Base-by-base conservation (phyloP, 2,888 invertebrate genomes). In the Leptinotarsa juncta region DNA sequence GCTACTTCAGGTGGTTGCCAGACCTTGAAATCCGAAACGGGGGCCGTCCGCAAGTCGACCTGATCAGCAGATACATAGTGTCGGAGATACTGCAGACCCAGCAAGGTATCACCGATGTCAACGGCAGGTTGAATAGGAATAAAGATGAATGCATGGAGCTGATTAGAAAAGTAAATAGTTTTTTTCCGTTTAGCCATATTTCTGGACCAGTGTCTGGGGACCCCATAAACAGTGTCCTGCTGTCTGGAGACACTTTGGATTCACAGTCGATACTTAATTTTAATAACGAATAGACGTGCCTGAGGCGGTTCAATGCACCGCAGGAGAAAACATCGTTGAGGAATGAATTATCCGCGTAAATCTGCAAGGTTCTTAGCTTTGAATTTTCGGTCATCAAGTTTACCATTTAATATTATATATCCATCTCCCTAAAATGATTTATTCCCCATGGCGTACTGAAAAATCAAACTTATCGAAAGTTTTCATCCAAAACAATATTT, bases 1-100 rank as follows among this genome's bases (percentile, higher is more conserved):
- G 96, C 89, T 97, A 96, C 89, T 94, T 95, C 86, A 92, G 97
- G 48, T 97, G 96, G 96, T 90, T 96, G 84, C 93, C 94, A 23
- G 93, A 95, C 23, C 90, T 96, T 7, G 96, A 97, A 88, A 93
- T 95, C 76, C 89, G 90, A 20, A 92, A 91, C 79, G 93, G 95
- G 16, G 95, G 95, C 0, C 87, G 86, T 79, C 91, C 91, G 80
- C 93, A 93, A 82, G 86, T 90, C 76, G 90, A 90, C 80, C 83
- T 92, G 70, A 90, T 89, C 81, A 88, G 90, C 78, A 88, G 90
- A 80, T 80, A 80, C 70, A 77, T 85, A 26, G 85, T 84, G 3
- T 87, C 89, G 23, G 89, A 91, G 81, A 90, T 92, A 42, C 86
- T 87, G 71, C 86, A 87, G 76, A 81, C 89, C 57, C 86, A 86